Evolutionary conservation across 2,797 vertebrate genomes (phyloP).

Genomic region (Trachurus trachurus): DNA sequence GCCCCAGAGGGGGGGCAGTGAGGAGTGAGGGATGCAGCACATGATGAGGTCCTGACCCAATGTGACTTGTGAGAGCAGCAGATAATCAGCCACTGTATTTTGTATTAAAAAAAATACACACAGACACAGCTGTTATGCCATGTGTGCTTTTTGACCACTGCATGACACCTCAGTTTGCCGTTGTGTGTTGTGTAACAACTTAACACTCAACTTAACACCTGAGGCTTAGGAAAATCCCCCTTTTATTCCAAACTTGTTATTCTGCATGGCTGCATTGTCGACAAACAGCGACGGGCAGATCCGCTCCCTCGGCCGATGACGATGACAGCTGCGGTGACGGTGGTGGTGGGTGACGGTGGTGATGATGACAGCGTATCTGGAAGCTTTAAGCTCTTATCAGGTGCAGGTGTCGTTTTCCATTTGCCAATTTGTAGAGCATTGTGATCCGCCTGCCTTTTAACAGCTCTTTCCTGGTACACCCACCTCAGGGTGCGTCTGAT

Average conservation of each 20-base stretch:
- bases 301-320: background rate
- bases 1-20: background rate
- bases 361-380: constrained; percentile 43
- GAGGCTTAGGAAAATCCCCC: constrained; percentile 23
- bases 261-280: constrained; percentile 4
- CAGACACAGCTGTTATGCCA: background rate
- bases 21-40: background rate
- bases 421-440: constrained; percentile 40
- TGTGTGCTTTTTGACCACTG: background rate
- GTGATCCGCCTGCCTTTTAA: constrained; percentile 21
- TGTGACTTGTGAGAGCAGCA: background rate
- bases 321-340: constrained; percentile 9
- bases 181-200: constrained; percentile 8
- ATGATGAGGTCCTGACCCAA: background rate
- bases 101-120: background rate
- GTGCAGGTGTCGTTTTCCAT: constrained; percentile 44
- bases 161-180: constrained; percentile 17
- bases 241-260: constrained; percentile 10
- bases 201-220: constrained; percentile 18
- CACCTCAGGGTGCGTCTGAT: constrained; percentile 41
- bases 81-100: background rate
- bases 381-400: constrained; percentile 42
- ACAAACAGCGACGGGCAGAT: constrained; percentile 6
- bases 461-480: constrained; percentile 24
- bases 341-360: constrained; percentile 4